Evolutionary conservation across 1,140 invertebrate genomes (phyloP).

Genomic region (Drosophila pandora): DNA sequence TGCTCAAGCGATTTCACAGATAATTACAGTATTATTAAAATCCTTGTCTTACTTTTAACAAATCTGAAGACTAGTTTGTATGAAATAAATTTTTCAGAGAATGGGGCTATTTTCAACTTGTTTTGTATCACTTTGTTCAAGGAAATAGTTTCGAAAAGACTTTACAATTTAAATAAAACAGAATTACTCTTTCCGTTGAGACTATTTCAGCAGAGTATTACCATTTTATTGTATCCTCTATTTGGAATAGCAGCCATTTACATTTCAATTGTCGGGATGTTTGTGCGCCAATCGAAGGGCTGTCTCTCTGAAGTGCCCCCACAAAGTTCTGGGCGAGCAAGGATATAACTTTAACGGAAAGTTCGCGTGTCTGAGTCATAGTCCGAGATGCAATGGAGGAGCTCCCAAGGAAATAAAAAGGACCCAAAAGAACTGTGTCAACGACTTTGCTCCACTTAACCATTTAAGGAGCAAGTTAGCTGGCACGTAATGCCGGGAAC

Average conservation of each 20-base stretch:
- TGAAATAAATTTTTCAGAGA: too few relatives aligned
- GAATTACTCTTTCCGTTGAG: background rate
- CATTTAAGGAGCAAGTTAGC: conserved; percentile 79
- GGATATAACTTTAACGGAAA: conserved; percentile 20
- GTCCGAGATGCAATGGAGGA: conserved; percentile 49
- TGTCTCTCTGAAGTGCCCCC: background rate
- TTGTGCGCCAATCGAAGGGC: background rate
- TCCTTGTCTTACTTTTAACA: too few relatives aligned
- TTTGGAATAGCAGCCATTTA: background rate
- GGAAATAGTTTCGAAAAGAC: too few relatives aligned
- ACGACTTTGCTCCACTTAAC: conserved; percentile 81
- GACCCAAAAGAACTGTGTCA: conserved; percentile 68
- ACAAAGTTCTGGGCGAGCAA: background rate
- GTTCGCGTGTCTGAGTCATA: conserved; percentile 63
- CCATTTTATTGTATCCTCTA: background rate
- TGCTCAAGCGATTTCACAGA: too few relatives aligned
- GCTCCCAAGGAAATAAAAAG: conserved; percentile 26
- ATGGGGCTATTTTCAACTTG: too few relatives aligned
- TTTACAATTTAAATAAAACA: background rate
- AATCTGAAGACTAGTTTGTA: too few relatives aligned
- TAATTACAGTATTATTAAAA: too few relatives aligned
- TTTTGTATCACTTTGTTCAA: too few relatives aligned
- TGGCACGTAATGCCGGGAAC: conserved; percentile 65
- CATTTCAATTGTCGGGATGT: conserved; percentile 1
- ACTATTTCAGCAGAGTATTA: background rate